Conservation (phyloP, 30 jellyfish, hydroid and myxozoan species). For the Chironex yamaguchii region DNA sequence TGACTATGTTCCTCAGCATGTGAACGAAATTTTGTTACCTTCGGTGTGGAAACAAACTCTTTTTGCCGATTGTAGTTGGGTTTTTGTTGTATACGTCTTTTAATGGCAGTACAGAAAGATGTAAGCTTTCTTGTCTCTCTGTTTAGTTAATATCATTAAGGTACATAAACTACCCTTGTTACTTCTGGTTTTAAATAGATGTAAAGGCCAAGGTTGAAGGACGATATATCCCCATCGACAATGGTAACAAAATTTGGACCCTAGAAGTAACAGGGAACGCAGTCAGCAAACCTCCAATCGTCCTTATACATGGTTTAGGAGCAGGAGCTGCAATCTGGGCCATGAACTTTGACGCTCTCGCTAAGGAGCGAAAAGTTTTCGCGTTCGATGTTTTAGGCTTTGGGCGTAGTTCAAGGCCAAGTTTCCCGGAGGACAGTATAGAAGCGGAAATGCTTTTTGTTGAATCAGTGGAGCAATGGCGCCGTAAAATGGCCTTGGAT, state of each 20-base stretch:
- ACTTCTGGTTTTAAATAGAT: constrained; percentile 31
- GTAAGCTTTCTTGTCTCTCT: no score
- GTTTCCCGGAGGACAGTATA: constrained; percentile 80
- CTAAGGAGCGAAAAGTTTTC: constrained; percentile 67
- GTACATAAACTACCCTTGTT: no score
- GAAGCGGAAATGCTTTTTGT: constrained; percentile 90
- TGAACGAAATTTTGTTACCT: no score
- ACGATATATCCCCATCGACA: constrained; percentile 65
- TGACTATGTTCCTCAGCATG: no score
- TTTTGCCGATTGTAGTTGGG: no score
- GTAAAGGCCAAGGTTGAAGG: constrained; percentile 69
- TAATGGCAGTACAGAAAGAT: no score
- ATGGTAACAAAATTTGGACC: constrained; percentile 71
- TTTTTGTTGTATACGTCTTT: no score
- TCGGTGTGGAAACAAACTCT: no score
- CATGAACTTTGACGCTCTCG: constrained; percentile 81
- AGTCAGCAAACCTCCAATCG: constrained; percentile 68
- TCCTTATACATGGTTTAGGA: constrained; percentile 91
- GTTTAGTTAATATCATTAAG: no score
- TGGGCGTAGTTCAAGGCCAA: constrained; percentile 95
- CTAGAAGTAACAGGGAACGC: constrained; percentile 67
- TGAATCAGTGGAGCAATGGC: constrained; percentile 93
- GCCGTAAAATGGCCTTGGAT: constrained; percentile 78
- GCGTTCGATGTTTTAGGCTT: constrained; percentile 91
- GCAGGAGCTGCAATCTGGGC: constrained; percentile 96